Conservation (phyloP, 1,140 invertebrate species). For the Drosophila busckii region DNA sequence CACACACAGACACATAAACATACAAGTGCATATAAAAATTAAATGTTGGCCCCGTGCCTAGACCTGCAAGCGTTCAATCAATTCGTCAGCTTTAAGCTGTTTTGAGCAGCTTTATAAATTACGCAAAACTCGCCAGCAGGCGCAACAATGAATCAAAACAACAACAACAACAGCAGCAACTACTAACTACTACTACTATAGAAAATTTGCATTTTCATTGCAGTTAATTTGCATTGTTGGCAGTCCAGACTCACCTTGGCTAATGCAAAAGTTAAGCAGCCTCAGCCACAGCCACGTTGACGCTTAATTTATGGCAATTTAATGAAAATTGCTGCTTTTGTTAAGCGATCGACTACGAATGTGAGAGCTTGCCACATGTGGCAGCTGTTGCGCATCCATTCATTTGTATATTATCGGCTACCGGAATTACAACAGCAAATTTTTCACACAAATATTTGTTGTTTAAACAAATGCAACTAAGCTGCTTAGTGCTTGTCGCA, state of each 20-base stretch:
- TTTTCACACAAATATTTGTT: constrained; percentile 4
- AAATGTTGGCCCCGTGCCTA: constrained; percentile 32
- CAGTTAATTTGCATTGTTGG: constrained; percentile 28
- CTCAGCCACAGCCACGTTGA: constrained; percentile 14
- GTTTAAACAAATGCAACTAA: constrained; percentile 37
- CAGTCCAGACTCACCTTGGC: constrained; percentile 53
- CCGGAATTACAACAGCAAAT: constrained; percentile 30
- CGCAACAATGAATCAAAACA: constrained; percentile 22
- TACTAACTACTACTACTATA: constrained; percentile 1
- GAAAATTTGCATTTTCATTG: constrained; percentile 40
- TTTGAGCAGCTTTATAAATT: constrained; percentile 38
- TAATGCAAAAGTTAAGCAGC: constrained; percentile 34
- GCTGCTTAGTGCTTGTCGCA: constrained; percentile 61
- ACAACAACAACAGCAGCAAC: constrained; percentile 20
- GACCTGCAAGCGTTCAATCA: constrained; percentile 34
- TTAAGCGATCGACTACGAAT: no score
- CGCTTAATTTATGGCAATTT: constrained; percentile 71
- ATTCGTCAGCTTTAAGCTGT: constrained; percentile 33
- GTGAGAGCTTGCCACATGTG: not conserved
- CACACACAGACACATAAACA: constrained; percentile 8
- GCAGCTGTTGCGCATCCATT: constrained; percentile 4
- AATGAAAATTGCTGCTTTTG: constrained; percentile 50
- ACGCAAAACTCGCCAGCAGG: constrained; percentile 66
- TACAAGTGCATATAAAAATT: constrained; percentile 68
- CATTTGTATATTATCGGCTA: constrained; percentile 15